Evolutionary conservation across 2,113 vertebrate species (phyloP), one percentile per base, ranked within the genome.

Genomic region (Paradisaea rubra): DNA sequence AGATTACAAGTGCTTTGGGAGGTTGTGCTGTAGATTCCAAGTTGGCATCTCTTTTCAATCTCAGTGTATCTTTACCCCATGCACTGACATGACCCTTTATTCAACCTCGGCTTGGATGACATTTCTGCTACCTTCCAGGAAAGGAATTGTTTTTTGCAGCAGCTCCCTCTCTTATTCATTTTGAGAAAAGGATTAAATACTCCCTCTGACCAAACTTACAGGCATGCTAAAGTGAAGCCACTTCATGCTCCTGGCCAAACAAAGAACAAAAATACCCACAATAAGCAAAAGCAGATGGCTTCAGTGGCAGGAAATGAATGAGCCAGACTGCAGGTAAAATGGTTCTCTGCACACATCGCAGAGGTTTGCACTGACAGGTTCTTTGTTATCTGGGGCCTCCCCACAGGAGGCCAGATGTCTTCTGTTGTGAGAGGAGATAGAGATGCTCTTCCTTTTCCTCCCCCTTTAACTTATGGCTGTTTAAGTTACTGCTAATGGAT

Each of bases 401-500:
- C 85, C 64, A 81, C 81, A 70, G 93, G 69, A 91, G 84, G 85
- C 93, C 94, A 95, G 94, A 95, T 95, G 93, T 95, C 95, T 94
- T 89, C 89, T 94, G 89, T 96, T 95, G 76, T 82, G 93, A 95
- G 79, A 84, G 69, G 44, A 96, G 95, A 96, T 89, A 90, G 94
- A 91, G 95, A 94, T 93, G 91, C 79, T 95, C 88, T 93, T 95
- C 68, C 89, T 95, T 96, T 94, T 95, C 91, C 95, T 96, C 94
- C 93, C 91, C 76, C 81, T 96, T 88, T 96, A 95, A 95, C 93
- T 96, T 93, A 95, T 95, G 93, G 93, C 82, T 95, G 93, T 97
- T 96, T 96, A 96, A 95, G 91, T 96, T 96, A 95, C 89, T 93
- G 87, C 94, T 97, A 97, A 95, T 92, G 94, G 91, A 96, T 91